phyloP scores from a whole-genome alignment of 2,888 invertebrate species.

The Noctua janthina region DNA sequence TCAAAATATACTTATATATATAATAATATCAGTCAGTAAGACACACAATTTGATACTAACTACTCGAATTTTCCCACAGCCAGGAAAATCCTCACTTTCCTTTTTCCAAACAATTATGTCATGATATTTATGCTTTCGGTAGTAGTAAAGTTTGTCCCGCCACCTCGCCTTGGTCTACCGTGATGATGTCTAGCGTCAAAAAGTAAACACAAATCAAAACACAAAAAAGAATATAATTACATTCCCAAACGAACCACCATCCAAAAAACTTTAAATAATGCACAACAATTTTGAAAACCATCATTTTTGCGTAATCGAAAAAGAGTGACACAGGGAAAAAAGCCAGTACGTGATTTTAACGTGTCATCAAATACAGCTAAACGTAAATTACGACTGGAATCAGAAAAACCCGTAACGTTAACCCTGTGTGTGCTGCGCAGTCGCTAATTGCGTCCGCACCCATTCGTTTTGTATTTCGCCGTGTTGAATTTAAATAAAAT shows the following conservation, averaged over 20 bases:
- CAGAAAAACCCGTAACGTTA: constrained; percentile 60
- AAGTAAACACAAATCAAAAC: background rate
- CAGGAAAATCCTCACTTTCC: background rate
- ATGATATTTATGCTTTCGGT: background rate
- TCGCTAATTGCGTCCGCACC: constrained; percentile 73
- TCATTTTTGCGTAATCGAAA: constrained; percentile 42
- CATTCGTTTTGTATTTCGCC: constrained; percentile 70
- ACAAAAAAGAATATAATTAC: background rate
- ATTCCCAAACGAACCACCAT: background rate
- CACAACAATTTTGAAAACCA: background rate
- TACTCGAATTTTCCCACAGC: background rate
- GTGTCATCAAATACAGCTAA: constrained; percentile 66
- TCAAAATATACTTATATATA: too few relatives aligned
- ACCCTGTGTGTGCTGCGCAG: constrained; percentile 53
- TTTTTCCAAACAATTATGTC: background rate
- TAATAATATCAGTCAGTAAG: background rate
- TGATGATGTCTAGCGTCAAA: background rate
- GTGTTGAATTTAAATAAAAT: constrained; percentile 71
- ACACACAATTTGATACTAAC: too few relatives aligned
- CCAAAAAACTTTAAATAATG: too few relatives aligned
- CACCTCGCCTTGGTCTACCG: background rate
- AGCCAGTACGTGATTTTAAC: constrained; percentile 37
- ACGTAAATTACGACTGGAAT: constrained; percentile 65
- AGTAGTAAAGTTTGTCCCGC: background rate
- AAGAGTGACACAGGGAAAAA: constrained; percentile 36